These are phyloP conservation scores for Trematomus loennbergii DNA, from an alignment of 2,113 vertebrate species.

Conservation along the genomic window DNA sequence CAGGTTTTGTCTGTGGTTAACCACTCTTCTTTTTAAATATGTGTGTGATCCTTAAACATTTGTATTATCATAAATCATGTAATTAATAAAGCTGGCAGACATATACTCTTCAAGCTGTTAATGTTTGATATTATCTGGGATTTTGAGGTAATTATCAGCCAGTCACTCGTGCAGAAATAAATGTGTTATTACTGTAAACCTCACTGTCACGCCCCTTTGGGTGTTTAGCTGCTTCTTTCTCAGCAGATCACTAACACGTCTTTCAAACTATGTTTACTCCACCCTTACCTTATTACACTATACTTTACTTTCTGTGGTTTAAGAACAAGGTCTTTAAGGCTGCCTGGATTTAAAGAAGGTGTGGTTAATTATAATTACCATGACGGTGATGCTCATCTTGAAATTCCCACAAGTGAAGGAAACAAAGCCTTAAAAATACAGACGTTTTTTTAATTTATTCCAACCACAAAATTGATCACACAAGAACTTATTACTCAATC, in stretches of 20 bases:
- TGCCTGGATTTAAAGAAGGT: constrained; percentile 4
- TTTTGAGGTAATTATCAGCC: neutral
- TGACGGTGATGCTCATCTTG: neutral
- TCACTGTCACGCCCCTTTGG: neutral
- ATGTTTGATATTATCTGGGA: neutral
- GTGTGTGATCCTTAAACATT: neutral
- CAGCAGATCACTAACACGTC: constrained; percentile 3
- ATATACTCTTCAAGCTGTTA: neutral
- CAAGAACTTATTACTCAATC: neutral
- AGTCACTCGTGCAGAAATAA: neutral
- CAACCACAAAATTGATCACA: constrained; percentile 10
- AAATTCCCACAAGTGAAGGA: constrained; percentile 20
- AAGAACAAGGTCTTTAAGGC: neutral
- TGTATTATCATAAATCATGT: constrained; percentile 11
- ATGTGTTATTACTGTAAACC: neutral
- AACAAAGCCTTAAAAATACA: neutral
- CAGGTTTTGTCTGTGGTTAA: neutral
- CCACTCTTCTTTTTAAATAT: constrained; percentile 1
- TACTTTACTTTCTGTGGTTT: constrained; percentile 18
- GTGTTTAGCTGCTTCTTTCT: constrained; percentile 18
- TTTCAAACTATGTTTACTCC: constrained; percentile 12
- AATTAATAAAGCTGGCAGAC: constrained; percentile 40
- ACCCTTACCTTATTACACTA: constrained; percentile 21
- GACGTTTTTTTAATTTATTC: constrained; percentile 10
- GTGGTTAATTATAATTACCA: neutral